Base-by-base conservation (phyloP, 2,797 vertebrate species). In the Gouania willdenowi region DNA sequence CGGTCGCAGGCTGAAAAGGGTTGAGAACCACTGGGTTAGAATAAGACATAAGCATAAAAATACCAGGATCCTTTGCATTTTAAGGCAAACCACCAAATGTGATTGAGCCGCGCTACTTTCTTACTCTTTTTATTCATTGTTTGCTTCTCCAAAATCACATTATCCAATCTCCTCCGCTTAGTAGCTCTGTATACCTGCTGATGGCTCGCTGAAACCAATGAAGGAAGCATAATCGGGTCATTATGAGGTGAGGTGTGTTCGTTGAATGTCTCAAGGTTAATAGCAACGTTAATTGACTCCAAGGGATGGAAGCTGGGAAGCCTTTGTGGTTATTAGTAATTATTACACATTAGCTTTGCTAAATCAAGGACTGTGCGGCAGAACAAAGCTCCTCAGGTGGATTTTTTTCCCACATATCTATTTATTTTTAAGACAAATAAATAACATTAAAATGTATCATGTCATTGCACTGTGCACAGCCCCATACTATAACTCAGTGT, bases 241-340 rank as follows among this genome's bases (percentile, higher is more conserved):
- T 87, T 85, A 86, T 55, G 52, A 58, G 21, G 45, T 41, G 25
- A 52, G 65, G 64, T n/a, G n/a, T n/a, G n/a, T 32, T 45, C 73
- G 69, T 81, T 71, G 67, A 54, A 59, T 74, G 76, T 77, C 71
- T 81, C 64, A 80, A 78, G 81, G 85, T 83, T 83, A 84, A 86
- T 79, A 52, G 51, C 64, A 26, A 34, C 53, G 64, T 80, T 82
- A 81, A 84, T 83, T 79, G 63, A 70, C 35, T 45, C 16, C 45
- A 66, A 42, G 47, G n/a, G 22, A 61, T 55, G 38, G 51, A 49
- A 44, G 42, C 39, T 16, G 31, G 31, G 35, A 35, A 26, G 37
- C 17, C 14, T n/a, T 24, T 31, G 26, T 44, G 49, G 30, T 45
- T 34, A 30, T 14, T 21, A 2, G n/a, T n/a, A n/a, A n/a, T n/a